A percentile compares a stretch with the other conserved stretches of the same genome.
Conservation (phyloP, 2,888 invertebrate genomes). For the Drepana falcataria region DNA sequence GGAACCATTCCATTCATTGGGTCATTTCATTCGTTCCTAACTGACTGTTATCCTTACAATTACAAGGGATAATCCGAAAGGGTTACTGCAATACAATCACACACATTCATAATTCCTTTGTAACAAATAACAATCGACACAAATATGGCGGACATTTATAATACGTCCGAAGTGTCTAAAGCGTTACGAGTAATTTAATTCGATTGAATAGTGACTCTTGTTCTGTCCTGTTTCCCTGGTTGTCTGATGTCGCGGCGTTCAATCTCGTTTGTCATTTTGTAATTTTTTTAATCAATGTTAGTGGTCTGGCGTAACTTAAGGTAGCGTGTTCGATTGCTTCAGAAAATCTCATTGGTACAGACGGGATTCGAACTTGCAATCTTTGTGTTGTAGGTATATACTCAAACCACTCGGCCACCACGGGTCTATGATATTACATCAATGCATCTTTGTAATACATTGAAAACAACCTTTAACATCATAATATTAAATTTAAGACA, state of each 20-base stretch:
- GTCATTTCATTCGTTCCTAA: neutral
- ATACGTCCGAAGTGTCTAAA: constrained; percentile 9
- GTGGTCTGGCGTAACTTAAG: too few relatives aligned
- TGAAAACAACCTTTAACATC: constrained; percentile 19
- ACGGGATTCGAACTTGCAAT: too few relatives aligned
- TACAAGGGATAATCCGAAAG: constrained; percentile 34
- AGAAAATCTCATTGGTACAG: too few relatives aligned
- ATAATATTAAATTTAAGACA: constrained; percentile 8
- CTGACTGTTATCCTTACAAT: constrained; percentile 40
- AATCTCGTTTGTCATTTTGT: too few relatives aligned
- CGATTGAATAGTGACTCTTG: constrained; percentile 19
- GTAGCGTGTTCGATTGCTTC: too few relatives aligned
- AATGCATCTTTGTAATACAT: constrained; percentile 26
- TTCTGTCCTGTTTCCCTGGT: constrained; percentile 24
- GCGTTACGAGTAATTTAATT: constrained; percentile 16
- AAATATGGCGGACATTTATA: constrained; percentile 24
- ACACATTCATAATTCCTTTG: constrained; percentile 28
- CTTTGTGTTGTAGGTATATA: too few relatives aligned
- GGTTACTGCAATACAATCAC: constrained; percentile 29
- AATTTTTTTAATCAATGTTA: too few relatives aligned
- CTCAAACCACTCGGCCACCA: too few relatives aligned
- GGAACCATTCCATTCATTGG: neutral
- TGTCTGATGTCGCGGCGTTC: constrained; percentile 9
- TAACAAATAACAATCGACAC: constrained; percentile 21
- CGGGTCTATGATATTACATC: too few relatives aligned